Conservation (phyloP, 1,140 invertebrate genomes). For the Bombus balteatus region DNA sequence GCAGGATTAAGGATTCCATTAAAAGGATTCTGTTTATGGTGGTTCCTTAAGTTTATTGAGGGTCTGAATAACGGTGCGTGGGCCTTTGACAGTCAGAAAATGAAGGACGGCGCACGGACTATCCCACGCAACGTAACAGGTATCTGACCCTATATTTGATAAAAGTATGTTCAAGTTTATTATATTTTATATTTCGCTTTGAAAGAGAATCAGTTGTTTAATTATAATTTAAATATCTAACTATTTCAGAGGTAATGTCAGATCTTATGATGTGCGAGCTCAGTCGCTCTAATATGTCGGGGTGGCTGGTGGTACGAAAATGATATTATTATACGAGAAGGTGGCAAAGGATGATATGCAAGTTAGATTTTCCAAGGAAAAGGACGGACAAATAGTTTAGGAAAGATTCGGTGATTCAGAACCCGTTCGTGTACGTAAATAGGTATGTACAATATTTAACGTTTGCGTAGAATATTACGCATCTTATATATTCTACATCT, state of each 20-base stretch:
- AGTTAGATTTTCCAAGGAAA: slow-evolving; percentile 94
- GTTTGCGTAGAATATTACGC: neutral
- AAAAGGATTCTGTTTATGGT: too few relatives aligned
- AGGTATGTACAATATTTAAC: slow-evolving; percentile 79
- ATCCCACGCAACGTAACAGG: too few relatives aligned
- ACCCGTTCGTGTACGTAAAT: slow-evolving; percentile 95
- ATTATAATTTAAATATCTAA: neutral
- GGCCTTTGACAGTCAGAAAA: too few relatives aligned
- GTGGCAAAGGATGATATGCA: slow-evolving; percentile 83
- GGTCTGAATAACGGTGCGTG: too few relatives aligned
- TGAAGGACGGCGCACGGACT: too few relatives aligned
- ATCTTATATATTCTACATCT: neutral
- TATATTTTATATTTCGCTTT: neutral
- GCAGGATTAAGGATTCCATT: too few relatives aligned
- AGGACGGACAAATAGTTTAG: slow-evolving; percentile 89
- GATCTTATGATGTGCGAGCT: slow-evolving; percentile 95
- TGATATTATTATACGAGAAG: slow-evolving; percentile 97
- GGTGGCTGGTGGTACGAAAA: slow-evolving; percentile 93
- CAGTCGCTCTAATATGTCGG: slow-evolving; percentile 90
- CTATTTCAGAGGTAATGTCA: slow-evolving; percentile 91
- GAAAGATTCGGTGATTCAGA: slow-evolving; percentile 94
- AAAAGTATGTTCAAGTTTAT: slow-evolving; percentile 87
- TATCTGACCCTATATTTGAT: slow-evolving; percentile 93
- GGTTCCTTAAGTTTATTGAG: too few relatives aligned
- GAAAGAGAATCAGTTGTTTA: neutral